Conservation (phyloP, 2,113 vertebrate species). For the Hemichromis elongatus region DNA sequence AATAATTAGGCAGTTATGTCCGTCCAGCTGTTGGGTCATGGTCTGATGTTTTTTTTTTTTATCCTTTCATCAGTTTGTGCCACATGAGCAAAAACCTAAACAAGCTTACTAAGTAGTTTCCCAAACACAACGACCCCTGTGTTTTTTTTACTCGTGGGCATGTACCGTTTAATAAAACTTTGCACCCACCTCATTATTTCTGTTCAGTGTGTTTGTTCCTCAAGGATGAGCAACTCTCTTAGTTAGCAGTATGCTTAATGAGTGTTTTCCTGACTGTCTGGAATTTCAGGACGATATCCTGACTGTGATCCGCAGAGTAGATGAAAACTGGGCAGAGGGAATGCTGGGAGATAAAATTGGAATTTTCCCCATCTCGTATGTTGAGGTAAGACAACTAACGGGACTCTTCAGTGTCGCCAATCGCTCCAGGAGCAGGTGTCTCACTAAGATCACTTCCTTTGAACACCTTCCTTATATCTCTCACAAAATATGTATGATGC, state of each 20-base stretch:
- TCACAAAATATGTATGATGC: not conserved
- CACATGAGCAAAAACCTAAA: constrained; percentile 32
- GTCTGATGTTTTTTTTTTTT: constrained; percentile 12
- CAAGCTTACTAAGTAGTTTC: constrained; percentile 24
- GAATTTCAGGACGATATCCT: constrained; percentile 87
- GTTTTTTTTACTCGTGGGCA: not conserved
- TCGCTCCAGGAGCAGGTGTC: not conserved
- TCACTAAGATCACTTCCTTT: not conserved
- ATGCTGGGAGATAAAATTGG: constrained; percentile 99
- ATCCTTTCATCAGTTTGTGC: constrained; percentile 30
- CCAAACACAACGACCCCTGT: not conserved
- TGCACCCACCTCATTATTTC: constrained; percentile 12
- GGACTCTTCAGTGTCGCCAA: not conserved
- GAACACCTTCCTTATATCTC: not conserved
- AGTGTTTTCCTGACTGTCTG: not conserved
- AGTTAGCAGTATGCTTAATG: constrained; percentile 16
- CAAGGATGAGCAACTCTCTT: not conserved
- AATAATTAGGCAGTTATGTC: constrained; percentile 8
- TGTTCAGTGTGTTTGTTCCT: constrained; percentile 14
- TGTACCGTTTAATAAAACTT: constrained; percentile 1
- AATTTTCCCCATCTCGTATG: constrained; percentile 98
- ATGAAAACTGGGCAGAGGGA: constrained; percentile 99
- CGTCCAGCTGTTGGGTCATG: constrained; percentile 25
- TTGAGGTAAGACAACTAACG: constrained; percentile 83
- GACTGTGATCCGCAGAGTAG: constrained; percentile 96